Conservation (phyloP, 2,113 vertebrate genomes). For the Emydocephalus ijimae region DNA sequence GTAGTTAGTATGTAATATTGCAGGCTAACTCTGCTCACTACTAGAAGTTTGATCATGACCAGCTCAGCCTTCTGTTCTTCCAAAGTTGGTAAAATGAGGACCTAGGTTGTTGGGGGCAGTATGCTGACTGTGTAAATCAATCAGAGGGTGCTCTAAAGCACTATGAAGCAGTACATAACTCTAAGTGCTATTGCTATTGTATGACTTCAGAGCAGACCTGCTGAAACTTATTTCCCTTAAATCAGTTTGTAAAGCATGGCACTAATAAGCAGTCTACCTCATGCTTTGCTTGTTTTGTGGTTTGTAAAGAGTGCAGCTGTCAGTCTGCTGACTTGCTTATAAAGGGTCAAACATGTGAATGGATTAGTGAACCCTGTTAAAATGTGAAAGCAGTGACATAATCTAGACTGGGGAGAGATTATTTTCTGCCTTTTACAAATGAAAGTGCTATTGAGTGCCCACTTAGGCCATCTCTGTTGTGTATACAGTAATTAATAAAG, state of each 20-base stretch:
- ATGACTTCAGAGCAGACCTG: neutral
- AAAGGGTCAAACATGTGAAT: rapidly evolving
- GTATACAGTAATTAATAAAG: too few species aligned
- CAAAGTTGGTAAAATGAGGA: neutral
- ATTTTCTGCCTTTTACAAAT: neutral
- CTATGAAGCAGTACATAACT: neutral
- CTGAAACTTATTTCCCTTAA: neutral
- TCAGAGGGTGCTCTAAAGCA: neutral
- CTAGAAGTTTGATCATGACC: neutral
- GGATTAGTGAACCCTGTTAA: neutral
- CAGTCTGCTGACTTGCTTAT: neutral
- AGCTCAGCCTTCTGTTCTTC: neutral
- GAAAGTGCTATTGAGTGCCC: neutral
- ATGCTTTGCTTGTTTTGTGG: neutral
- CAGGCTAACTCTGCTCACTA: neutral
- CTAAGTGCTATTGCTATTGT: neutral
- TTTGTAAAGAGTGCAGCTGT: neutral
- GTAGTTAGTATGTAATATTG: neutral
- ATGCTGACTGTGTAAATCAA: neutral
- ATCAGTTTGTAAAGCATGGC: neutral
- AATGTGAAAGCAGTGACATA: neutral
- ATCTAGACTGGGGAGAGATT: neutral
- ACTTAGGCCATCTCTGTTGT: neutral
- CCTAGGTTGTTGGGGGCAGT: neutral
- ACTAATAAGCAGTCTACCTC: neutral